Conservation (phyloP, 2,888 invertebrate species). For the Ophioninae sp. region DNA sequence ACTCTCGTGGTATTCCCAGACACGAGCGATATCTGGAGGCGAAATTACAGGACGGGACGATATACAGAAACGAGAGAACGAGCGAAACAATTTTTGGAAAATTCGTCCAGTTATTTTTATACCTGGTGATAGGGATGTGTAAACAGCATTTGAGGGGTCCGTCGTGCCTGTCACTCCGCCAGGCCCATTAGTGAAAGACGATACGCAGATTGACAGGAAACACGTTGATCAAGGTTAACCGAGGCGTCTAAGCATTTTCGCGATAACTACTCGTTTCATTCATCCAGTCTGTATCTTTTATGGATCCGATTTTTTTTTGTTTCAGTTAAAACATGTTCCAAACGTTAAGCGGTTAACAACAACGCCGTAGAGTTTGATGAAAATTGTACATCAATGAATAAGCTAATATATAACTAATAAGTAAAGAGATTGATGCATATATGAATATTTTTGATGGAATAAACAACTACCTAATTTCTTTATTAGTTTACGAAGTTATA, state of each 20-base stretch:
- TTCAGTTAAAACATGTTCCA: no score
- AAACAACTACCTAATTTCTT: no score
- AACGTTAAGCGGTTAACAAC: no score
- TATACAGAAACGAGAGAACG: constrained; percentile 21
- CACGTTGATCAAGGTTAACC: neutral
- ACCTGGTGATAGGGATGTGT: neutral
- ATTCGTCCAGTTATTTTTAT: constrained; percentile 1
- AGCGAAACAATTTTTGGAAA: constrained; percentile 18
- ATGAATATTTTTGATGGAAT: no score
- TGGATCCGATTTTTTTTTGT: no score
- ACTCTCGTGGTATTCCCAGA: constrained; percentile 52
- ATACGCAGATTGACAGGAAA: neutral
- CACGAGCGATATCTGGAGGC: constrained; percentile 34
- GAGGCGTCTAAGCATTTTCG: neutral
- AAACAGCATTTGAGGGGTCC: neutral
- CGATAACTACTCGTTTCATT: neutral
- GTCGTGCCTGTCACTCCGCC: neutral
- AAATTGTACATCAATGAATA: no score
- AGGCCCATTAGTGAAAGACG: neutral
- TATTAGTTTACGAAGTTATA: no score
- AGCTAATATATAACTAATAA: no score
- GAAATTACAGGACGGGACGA: neutral
- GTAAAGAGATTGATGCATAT: no score
- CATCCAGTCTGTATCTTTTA: no score
- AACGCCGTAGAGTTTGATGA: no score